These are phyloP conservation scores for Ameiurus melas DNA, from an alignment of 2,113 vertebrate species.

Conservation along the genomic window DNA sequence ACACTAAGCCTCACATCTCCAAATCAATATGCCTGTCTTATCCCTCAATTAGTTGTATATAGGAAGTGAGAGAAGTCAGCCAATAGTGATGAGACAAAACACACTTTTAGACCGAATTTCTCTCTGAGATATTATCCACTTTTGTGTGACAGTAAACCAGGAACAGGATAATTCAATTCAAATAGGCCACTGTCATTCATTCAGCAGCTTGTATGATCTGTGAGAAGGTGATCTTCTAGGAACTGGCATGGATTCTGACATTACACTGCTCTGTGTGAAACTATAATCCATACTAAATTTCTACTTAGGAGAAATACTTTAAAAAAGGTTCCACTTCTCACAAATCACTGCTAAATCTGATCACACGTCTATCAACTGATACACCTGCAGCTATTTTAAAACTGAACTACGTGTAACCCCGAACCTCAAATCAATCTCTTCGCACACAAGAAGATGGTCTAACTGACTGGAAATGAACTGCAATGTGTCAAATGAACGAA, in stretches of 20 bases:
- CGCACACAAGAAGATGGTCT: neutral
- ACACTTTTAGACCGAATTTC: neutral
- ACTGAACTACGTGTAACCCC: neutral
- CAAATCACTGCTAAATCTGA: neutral
- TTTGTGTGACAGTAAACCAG: neutral
- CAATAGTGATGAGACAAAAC: neutral
- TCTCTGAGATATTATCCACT: neutral
- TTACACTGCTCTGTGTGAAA: neutral
- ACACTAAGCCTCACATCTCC: neutral
- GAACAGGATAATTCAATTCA: neutral
- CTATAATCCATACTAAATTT: neutral
- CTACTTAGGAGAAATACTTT: neutral
- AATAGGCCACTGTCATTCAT: conserved; percentile 10
- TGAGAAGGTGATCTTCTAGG: neutral
- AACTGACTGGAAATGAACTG: neutral
- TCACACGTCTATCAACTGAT: neutral
- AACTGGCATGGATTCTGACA: neutral
- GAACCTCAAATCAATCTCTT: neutral
- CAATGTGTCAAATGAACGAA: neutral
- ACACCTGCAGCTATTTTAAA: neutral
- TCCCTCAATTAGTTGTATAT: neutral
- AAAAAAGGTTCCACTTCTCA: neutral
- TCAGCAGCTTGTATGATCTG: neutral
- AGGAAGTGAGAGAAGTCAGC: neutral
- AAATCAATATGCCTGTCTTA: conserved; percentile 10